phyloP scores from a whole-genome alignment of 2,797 vertebrate genomes.

The Calcarius lapponicus region DNA sequence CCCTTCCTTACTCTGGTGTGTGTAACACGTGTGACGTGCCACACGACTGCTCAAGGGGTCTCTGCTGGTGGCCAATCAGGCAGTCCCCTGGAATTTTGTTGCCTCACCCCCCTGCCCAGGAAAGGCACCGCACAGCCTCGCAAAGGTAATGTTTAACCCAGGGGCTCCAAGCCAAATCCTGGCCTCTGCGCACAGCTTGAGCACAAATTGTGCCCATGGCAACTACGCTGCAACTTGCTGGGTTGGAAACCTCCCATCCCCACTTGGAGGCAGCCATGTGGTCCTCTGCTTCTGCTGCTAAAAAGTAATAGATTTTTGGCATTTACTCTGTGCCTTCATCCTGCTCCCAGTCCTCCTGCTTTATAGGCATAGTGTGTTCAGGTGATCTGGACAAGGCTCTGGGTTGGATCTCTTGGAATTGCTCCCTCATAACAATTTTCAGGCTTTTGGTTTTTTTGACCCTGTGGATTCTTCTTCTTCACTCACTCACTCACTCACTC shows the following conservation, averaged over 20 bases:
- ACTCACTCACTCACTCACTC: background rate
- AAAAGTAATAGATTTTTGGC: slow-evolving; percentile 18
- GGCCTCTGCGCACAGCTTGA: slow-evolving; percentile 24
- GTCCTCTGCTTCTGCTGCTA: slow-evolving; percentile 35
- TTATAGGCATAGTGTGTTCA: background rate
- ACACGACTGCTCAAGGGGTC: background rate
- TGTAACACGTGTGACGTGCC: accelerated
- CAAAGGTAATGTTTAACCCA: slow-evolving; percentile 50
- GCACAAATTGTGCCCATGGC: slow-evolving; percentile 58
- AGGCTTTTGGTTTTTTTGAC: background rate
- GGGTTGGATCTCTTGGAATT: background rate
- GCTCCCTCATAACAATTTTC: background rate
- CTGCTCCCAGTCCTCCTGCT: background rate
- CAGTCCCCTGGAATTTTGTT: background rate
- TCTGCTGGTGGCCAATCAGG: background rate
- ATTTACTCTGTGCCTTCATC: background rate
- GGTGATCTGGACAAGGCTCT: background rate
- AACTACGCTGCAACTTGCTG: background rate
- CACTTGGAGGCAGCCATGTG: slow-evolving; percentile 31
- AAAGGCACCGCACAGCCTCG: background rate
- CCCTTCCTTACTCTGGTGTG: background rate
- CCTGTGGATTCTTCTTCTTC: background rate
- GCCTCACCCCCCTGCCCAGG: background rate
- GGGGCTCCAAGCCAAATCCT: slow-evolving; percentile 44
- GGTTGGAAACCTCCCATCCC: slow-evolving; percentile 45